Percentiles rank a stretch among this genome's conserved stretches.
Conservation (phyloP, 2,797 vertebrate species). For the Helicolenus hilgendorfi region DNA sequence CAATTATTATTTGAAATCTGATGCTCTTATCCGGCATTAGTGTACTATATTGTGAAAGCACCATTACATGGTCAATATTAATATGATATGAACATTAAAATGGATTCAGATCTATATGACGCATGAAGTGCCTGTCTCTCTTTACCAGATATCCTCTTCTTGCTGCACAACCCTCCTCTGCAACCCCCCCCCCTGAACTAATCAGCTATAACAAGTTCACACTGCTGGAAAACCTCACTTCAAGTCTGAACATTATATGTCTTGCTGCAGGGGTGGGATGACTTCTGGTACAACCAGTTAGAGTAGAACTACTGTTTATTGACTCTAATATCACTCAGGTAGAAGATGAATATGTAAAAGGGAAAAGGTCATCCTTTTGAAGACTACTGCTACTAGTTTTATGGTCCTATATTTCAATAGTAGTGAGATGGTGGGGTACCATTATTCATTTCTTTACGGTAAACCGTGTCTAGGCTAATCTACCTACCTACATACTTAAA, state of each 20-base stretch:
- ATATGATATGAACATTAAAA: constrained; percentile 66
- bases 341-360: background rate
- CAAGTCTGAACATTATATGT: constrained; percentile 21
- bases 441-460: background rate
- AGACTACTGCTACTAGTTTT: background rate
- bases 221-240: constrained; percentile 14
- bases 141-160: constrained; percentile 27
- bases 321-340: background rate
- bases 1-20: constrained; percentile 38
- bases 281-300: background rate
- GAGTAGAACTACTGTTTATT: background rate
- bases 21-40: constrained; percentile 16
- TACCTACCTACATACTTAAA: background rate
- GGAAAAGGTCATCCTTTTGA: background rate
- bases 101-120: constrained; percentile 10
- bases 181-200: constrained; percentile 53
- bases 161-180: constrained; percentile 4
- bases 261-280: background rate
- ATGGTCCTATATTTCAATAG: background rate
- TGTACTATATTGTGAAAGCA: constrained; percentile 46
- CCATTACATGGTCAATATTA: constrained; percentile 36
- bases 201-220: constrained; percentile 53
- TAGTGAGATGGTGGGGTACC: background rate
- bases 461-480: background rate
- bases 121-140: constrained; percentile 49